These are phyloP conservation scores for Coryphaenoides rupestris DNA, from an alignment of 2,113 vertebrate genomes.

Conservation along the genomic window DNA sequence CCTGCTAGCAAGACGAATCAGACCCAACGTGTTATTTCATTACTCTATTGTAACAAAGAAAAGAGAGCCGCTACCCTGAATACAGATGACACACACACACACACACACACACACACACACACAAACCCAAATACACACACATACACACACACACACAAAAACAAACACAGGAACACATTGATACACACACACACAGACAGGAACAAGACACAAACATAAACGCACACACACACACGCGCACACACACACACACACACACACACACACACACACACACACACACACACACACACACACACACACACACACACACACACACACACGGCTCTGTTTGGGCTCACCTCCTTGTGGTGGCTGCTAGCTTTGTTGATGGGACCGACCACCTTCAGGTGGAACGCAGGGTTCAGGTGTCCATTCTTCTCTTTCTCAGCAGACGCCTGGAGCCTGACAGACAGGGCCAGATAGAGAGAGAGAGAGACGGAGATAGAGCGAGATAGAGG, in stretches of 20 bases:
- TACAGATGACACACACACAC: no score
- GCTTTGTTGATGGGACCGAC: slow-evolving; percentile 67
- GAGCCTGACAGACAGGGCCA: slow-evolving; percentile 43
- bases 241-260: no score
- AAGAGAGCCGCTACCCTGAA: no score
- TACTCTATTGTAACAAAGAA: no score
- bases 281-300: neutral
- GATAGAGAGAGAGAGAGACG: slow-evolving; percentile 6
- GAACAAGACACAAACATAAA: neutral
- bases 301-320: neutral
- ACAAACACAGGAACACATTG: neutral
- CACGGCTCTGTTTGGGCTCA: slow-evolving; percentile 25
- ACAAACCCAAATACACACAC: no score
- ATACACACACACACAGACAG: neutral
- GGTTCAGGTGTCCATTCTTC: slow-evolving; percentile 73
- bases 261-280: neutral
- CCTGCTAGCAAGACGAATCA: no score
- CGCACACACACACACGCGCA: no score
- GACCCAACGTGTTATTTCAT: no score
- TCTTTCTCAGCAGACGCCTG: slow-evolving; percentile 54
- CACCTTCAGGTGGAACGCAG: slow-evolving; percentile 74
- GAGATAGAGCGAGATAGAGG: neutral
- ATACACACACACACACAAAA: no score
- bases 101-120: no score
- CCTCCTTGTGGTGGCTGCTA: slow-evolving; percentile 63